These are phyloP conservation scores for Drosophila leonis DNA, from an alignment of 2,888 invertebrate genomes.

Conservation along the genomic window DNA sequence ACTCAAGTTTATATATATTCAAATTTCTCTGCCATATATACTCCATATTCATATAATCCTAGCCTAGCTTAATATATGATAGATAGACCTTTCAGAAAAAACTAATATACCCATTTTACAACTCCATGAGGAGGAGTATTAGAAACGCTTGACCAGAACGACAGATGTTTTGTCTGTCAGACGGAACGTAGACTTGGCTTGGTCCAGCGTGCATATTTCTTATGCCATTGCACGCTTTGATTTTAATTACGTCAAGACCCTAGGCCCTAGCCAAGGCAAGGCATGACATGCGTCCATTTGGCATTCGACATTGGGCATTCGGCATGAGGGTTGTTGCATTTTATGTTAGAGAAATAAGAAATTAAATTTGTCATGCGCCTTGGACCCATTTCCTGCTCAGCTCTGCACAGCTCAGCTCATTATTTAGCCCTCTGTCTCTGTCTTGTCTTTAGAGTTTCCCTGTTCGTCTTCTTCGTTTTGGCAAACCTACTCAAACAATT, in stretches of 20 bases:
- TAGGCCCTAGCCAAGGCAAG: slow-evolving; percentile 14
- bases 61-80: neutral
- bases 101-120: neutral
- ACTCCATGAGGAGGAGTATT: neutral
- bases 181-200: slow-evolving; percentile 1
- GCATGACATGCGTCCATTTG: slow-evolving; percentile 70
- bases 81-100: neutral
- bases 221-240: slow-evolving; percentile 76
- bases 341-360: slow-evolving; percentile 71
- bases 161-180: slow-evolving; percentile 36
- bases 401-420: slow-evolving; percentile 15
- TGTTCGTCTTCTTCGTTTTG: slow-evolving; percentile 27
- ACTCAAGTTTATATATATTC: too few relatives aligned
- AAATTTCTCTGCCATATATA: too few relatives aligned
- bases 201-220: slow-evolving; percentile 32
- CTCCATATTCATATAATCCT: neutral
- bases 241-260: slow-evolving; percentile 66
- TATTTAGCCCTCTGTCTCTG: slow-evolving; percentile 28
- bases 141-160: slow-evolving; percentile 44
- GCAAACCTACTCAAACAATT: slow-evolving; percentile 74
- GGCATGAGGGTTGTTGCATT: slow-evolving; percentile 51
- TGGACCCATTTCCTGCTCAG: slow-evolving; percentile 44
- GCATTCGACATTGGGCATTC: slow-evolving; percentile 22
- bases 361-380: slow-evolving; percentile 79
- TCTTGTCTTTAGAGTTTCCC: slow-evolving; percentile 13